Evolutionary conservation across 1,140 invertebrate genomes (phyloP), one percentile per base, ranked within the genome.

Genomic region (Chrysomallon squamiferum): DNA sequence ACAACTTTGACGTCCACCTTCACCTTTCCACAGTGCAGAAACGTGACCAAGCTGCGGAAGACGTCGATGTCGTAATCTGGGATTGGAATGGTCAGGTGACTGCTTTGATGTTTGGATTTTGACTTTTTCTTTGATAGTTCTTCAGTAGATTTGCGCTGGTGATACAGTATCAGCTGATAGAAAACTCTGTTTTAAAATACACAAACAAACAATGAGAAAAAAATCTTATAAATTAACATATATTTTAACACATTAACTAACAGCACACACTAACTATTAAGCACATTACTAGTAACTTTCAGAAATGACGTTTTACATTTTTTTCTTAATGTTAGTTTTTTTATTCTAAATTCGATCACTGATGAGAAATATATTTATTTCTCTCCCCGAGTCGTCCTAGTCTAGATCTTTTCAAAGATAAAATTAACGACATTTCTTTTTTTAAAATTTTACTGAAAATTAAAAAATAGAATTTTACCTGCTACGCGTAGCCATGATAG

Each of bases 401-500:
- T 20, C 2, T 18, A 20, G 22, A n/a, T 20, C n/a, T 22, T 20
- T 2, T 9, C 20, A 7, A 43, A 7, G n/a, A 38, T 38, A 30
- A 35, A 11, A 35, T 15, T 5, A n/a, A 59, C 20, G 20, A 41
- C 9, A 59, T 38, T 33, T 5, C n/a, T 32, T 18, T 11, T 30
- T 20, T 45, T 45, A 20, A 32, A 27, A 58, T 58, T 32, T 2
- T n/a, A 2, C 0, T 59, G 32, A 3, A 59, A 15, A n/a, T 4
- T 33, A 18, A 59, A 18, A 3, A 2, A 13, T 20, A 30, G 20
- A 41, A 33, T n/a, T 81, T 75, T 75, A 93, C 91, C 92, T 91
- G 88, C 93, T 95, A 68, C 94, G 87, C 2, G 93, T 92, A 15
- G 93, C 93, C 4, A 96, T 87, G 7, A 96, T 92, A 1, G 94